A percentile compares a stretch with the other conserved stretches of the same genome.
These are phyloP conservation scores for Aratinga solstitialis DNA, from an alignment of 2,797 vertebrate genomes.

Conservation along the genomic window DNA sequence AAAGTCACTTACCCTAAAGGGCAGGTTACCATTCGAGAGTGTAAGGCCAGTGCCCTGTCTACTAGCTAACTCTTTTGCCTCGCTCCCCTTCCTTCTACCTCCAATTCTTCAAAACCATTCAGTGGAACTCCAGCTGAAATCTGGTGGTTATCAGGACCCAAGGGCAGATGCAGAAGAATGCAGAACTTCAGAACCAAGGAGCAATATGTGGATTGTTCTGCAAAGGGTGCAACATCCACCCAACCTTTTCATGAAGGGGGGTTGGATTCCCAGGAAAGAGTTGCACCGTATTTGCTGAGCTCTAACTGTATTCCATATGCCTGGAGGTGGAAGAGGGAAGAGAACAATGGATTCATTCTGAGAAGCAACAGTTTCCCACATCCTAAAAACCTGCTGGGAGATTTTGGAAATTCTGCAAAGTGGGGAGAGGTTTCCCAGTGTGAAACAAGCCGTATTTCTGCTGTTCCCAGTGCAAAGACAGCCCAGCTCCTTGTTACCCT, in stretches of 20 bases:
- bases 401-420: background rate
- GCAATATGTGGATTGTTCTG: accelerated
- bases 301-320: background rate
- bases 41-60: background rate
- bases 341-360: background rate
- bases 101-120: background rate
- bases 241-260: background rate
- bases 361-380: background rate
- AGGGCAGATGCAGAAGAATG: accelerated
- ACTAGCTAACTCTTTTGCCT: background rate
- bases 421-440: background rate
- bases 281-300: background rate
- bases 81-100: background rate
- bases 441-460: background rate
- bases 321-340: background rate
- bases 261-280: background rate
- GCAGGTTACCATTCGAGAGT: background rate
- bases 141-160: background rate
- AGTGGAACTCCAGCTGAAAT: background rate
- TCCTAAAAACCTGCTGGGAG: background rate
- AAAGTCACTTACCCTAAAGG: background rate
- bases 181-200: background rate
- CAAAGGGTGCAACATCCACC: background rate
- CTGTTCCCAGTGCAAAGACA: background rate
- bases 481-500: background rate